Base-by-base conservation (phyloP, 2,797 vertebrate genomes). In the Gymnocypris eckloni region DNA sequence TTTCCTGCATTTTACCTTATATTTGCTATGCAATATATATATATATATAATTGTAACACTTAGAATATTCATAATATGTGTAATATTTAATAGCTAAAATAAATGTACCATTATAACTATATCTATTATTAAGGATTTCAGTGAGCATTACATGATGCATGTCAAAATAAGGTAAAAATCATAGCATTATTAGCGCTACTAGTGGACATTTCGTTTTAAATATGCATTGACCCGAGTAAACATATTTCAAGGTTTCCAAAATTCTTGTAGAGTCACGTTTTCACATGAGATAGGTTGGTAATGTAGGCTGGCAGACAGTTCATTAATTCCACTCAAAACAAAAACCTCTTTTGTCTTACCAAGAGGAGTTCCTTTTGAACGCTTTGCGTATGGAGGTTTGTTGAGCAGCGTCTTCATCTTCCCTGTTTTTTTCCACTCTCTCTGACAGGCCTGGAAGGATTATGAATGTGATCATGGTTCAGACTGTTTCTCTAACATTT, bases 401-500 rank as follows among this genome's bases (percentile, higher is more conserved):
- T 81, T 82, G 54, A 88, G 70, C 61, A 70, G 59, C 4, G 11
- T 86, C 81, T 81, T 86, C 81, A 88, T 84, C 39, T 70, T 81
- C 66, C 54, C 70, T 48, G 28, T 37, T 13, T 71, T 77, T 81
- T 81, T 9, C 18, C 61, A 22, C 56, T 82, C 73, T 88, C 43
- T 87, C 83, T 77, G 69, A 76, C 76, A 84, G 81, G 61, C 28
- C 88, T 72, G 82, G 79, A 78, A 87, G 54, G 73, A 59, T 56
- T 75, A 87, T 59, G 78, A 59, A 84, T 77, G 45, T 25, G 37
- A 76, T 78, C 87, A 86, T 85, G 77, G 54, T 67, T 87, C 71
- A 67, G 86, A 77, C 90, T 81, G 82, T 82, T 78, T 59, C 91
- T 87, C 88, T 89, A 92, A 92, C 88, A 93, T 93, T 93, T 92